Evolutionary conservation across 2,113 vertebrate species (phyloP), one percentile per base, ranked within the genome.

Genomic region (Symphodus melops): DNA sequence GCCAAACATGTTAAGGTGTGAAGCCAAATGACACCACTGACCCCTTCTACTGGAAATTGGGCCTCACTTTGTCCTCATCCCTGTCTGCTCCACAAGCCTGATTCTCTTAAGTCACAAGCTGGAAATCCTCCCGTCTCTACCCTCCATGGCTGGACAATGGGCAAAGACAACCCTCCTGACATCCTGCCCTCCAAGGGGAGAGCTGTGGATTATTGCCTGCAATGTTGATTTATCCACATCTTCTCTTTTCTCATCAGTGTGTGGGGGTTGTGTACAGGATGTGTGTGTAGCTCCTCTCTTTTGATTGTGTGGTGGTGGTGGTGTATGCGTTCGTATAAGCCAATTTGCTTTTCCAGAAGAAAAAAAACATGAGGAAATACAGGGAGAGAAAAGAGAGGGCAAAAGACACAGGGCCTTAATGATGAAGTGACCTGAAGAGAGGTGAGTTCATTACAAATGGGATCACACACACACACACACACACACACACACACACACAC

Each of bases 351-450:
- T 81, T 84, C 82, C 65, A 84, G 86, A 86, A 75, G 62, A 85
- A 84, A 78, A 79, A 79, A 87, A 75, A 89, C 60, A 79, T 71
- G 80, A 81, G 81, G 76, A 91, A 80, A 80, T 69, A 86, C 73
- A 85, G 78, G 23, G 9, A 62, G 55, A 33, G 49, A 77, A 66
- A 79, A 58, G 62, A 81, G 70, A 81, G 65, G 78, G 87, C 84
- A 89, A 88, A 86, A 84, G 77, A 73, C 70, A 48, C 57, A 83
- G 83, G 76, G 79, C 77, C 79, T 84, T 78, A 85, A 80, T 89
- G 83, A 91, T 88, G 88, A 89, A 91, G 83, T 91, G 88, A 88
- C 89, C 88, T 89, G 86, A 92, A 87, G 86, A 90, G 81, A 75
- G 86, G 87, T 90, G 86, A 90, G 86, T 86, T 91, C 86, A 86